Percentiles rank a stretch among this genome's conserved stretches.
phyloP scores from a whole-genome alignment of 2,888 invertebrate species.

The Spilosoma lubricipeda region DNA sequence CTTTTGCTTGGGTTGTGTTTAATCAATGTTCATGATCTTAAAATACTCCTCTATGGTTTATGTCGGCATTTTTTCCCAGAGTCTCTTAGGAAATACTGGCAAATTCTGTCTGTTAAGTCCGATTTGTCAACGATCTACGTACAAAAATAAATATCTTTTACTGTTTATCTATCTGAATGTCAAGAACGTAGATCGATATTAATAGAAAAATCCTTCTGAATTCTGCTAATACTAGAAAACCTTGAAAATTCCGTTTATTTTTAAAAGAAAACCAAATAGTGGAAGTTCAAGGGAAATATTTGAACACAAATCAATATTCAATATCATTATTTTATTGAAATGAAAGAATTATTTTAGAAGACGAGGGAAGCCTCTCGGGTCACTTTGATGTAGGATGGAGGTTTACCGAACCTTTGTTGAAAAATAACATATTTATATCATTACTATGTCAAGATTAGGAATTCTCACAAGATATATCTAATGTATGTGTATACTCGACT shows the following conservation, averaged over 20 bases:
- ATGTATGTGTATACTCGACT: no score
- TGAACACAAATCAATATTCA: background rate
- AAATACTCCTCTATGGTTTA: no score
- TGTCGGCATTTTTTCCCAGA: no score
- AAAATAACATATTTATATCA: conserved; percentile 1
- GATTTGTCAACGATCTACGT: no score
- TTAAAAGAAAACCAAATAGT: background rate
- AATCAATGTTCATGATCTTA: no score
- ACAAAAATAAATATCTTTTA: no score
- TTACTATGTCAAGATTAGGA: background rate
- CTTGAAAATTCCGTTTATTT: background rate
- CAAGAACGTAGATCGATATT: background rate
- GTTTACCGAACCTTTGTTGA: background rate
- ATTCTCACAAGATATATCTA: background rate
- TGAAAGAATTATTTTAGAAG: background rate
- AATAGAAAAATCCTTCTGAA: no score
- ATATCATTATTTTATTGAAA: conserved; percentile 1
- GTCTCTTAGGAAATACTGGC: no score
- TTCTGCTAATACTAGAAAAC: background rate
- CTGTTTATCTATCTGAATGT: background rate
- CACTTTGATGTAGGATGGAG: conserved; percentile 7
- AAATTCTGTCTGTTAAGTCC: no score
- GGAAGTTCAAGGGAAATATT: background rate
- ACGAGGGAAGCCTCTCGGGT: background rate
- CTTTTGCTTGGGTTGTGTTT: no score